Evolutionary conservation across 2,888 invertebrate genomes (phyloP).

Genomic region (Nyleta sp.): DNA sequence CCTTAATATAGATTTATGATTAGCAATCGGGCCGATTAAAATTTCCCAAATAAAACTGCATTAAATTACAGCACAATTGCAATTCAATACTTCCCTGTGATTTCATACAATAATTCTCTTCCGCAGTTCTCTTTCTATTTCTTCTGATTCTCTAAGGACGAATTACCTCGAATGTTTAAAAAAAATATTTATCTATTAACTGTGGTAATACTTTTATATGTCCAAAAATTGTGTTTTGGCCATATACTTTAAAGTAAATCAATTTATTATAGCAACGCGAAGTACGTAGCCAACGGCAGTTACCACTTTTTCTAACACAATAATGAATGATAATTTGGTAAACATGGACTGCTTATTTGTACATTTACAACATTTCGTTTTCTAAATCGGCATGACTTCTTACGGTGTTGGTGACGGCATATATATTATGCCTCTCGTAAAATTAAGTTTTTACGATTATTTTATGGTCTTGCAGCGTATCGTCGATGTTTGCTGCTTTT

Average conservation of each 20-base stretch:
- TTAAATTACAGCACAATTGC: background rate
- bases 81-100: no score
- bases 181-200: no score
- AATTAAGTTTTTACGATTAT: conserved; percentile 83
- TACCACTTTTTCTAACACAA: conserved; percentile 31
- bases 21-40: conserved; percentile 3
- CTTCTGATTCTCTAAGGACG: no score
- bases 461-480: conserved; percentile 81
- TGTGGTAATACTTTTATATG: no score
- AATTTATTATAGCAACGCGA: conserved; percentile 6
- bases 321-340: conserved; percentile 56
- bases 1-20: conserved; percentile 26
- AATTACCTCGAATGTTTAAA: no score
- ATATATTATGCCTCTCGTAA: conserved; percentile 83
- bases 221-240: no score
- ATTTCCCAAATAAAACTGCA: background rate
- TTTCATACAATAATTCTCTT: no score
- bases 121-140: no score
- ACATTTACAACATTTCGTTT: conserved; percentile 70
- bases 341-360: conserved; percentile 53
- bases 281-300: background rate
- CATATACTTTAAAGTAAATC: background rate
- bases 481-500: conserved; percentile 76
- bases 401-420: conserved; percentile 77
- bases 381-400: conserved; percentile 71